Percentiles rank a stretch among this genome's conserved stretches.
Evolutionary conservation across 2,113 vertebrate species (phyloP).

Genomic region (Phalacrocorax pelagicus): DNA sequence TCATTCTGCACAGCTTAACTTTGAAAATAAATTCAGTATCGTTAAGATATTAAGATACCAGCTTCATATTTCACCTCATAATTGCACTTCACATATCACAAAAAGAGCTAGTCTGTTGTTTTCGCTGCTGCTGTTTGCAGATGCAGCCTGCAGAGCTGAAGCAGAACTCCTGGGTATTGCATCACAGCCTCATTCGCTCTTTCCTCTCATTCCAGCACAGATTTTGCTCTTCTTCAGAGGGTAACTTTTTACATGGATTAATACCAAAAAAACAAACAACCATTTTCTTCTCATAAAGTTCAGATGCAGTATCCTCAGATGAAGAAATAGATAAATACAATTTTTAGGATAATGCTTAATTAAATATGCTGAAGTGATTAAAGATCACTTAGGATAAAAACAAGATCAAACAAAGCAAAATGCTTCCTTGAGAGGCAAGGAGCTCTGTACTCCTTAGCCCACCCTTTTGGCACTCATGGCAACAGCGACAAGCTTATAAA

Average conservation of each 20-base stretch:
- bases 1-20: constrained; percentile 63
- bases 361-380: neutral
- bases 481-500: neutral
- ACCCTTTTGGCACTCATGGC: neutral
- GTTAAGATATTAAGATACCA: constrained; percentile 69
- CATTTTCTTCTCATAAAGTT: neutral
- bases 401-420: neutral
- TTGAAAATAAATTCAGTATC: constrained; percentile 68
- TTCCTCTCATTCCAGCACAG: neutral
- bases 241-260: neutral
- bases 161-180: constrained; percentile 38
- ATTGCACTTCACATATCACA: constrained; percentile 61
- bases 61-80: constrained; percentile 57
- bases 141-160: neutral
- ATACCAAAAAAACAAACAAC: neutral
- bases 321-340: neutral
- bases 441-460: neutral
- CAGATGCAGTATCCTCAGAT: neutral
- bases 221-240: constrained; percentile 13
- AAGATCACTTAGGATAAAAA: neutral
- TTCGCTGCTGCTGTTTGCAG: constrained; percentile 36
- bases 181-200: neutral
- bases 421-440: neutral
- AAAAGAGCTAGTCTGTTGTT: constrained; percentile 3
- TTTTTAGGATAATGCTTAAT: neutral